Base-by-base conservation (phyloP, 2,888 invertebrate genomes). In the Andricus curvator region DNA sequence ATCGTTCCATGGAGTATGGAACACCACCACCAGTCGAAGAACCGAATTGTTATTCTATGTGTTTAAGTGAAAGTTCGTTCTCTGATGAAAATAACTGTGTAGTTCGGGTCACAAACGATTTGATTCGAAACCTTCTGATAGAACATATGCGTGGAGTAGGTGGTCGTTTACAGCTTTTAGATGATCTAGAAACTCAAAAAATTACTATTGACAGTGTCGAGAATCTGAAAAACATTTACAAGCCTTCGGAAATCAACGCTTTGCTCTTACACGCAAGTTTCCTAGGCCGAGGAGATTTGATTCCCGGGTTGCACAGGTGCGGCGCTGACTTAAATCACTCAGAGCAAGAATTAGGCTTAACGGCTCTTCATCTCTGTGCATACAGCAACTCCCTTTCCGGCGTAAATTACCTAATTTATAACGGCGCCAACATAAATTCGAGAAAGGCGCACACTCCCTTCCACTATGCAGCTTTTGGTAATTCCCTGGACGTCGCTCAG, bases 381-480 rank as follows among this genome's bases (percentile, higher is more conserved):
- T 97, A 97, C 90, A 96, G 96, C 87, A 96, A 97, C n/a, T 96
- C 96, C 84, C 92, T 95, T 76, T 95, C 95, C 25, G 96, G 96
- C 83, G 95, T 96, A 13, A 94, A 94, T 86, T 96, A 95, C 89
- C 94, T 97, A 77, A 94, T 97, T 70, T 93, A 94, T 44, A 94
- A 95, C 87, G 96, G 96, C 2, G 94, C 95, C 85, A 96, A 96
- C 88, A 94, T 96, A 13, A 96, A 96, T 93, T 94, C 95, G 89
- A 95, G 95, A 81, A 95, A 96, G 90, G 95, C 95, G 87, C 96
- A 96, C 90, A 96, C 96, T 68, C 97, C 98, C 0, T 94, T 98
- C 81, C 98, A 98, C 92, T 97, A 97, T 91, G 97, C 98, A 20
- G 97, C 98, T 51, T 97, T 97, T 93, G 97, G 98, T 20, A 97